Conservation (phyloP, 2,888 invertebrate species). For the Tachina grossa region DNA sequence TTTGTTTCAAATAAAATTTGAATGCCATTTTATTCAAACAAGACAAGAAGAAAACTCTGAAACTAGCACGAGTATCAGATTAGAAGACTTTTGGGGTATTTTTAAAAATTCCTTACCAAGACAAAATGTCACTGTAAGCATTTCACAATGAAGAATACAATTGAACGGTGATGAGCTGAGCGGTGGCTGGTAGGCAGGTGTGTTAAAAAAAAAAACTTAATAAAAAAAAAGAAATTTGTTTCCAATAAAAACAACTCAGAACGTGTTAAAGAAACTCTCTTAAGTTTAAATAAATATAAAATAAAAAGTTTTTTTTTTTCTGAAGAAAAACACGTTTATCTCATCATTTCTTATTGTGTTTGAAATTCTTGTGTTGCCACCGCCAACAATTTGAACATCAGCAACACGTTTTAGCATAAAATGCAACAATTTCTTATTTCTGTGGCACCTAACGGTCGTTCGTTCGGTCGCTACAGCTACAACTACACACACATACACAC, state of each 20-base stretch:
- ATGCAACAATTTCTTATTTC: constrained; percentile 30
- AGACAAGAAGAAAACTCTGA: not conserved
- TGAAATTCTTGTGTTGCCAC: not conserved
- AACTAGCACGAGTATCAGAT: constrained; percentile 9
- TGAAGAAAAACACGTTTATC: constrained; percentile 8
- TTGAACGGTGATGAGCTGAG: constrained; percentile 19
- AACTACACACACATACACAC: too few relatives aligned
- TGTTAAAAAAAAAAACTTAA: constrained; percentile 18
- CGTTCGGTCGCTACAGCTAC: not conserved
- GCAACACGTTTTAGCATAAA: constrained; percentile 43
- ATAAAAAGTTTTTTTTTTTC: not conserved
- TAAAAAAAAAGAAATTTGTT: constrained; percentile 8
- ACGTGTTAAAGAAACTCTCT: constrained; percentile 17
- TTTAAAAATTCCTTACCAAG: constrained; percentile 11
- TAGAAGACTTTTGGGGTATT: not conserved
- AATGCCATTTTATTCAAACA: too few relatives aligned
- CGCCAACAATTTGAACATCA: constrained; percentile 10
- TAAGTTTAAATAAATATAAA: not conserved
- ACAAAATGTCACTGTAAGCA: constrained; percentile 49
- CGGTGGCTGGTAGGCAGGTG: constrained; percentile 9
- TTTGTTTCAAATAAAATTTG: too few relatives aligned
- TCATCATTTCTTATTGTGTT: not conserved
- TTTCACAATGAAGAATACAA: constrained; percentile 54
- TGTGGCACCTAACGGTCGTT: constrained; percentile 7
- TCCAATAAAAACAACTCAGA: constrained; percentile 1